Evolutionary conservation across 1,140 invertebrate species (phyloP).

Genomic region (Bradysia coprophila): DNA sequence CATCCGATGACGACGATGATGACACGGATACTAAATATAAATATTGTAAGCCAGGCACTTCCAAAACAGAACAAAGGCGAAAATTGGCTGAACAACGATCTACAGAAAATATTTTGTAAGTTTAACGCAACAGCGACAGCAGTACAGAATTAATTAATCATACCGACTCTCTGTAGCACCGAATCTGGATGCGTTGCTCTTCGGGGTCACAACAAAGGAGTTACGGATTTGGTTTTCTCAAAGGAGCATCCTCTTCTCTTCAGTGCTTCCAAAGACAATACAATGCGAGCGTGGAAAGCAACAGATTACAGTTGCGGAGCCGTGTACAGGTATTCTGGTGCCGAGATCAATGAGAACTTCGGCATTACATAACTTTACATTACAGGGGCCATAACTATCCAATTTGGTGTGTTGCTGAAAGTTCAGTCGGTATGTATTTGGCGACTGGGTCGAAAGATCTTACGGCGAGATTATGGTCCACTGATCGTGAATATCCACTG

Average conservation of each 20-base stretch:
- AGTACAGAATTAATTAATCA: not conserved
- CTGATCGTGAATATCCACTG: conserved; percentile 58
- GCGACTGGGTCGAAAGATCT: conserved; percentile 68
- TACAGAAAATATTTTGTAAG: conserved; percentile 3
- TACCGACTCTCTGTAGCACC: conserved; percentile 15
- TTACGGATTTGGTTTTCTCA: conserved; percentile 50
- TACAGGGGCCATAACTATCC: conserved; percentile 64
- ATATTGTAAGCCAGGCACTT: too few species aligned
- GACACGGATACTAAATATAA: conserved; percentile 6
- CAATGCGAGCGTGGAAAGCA: conserved; percentile 51
- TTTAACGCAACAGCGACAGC: not conserved
- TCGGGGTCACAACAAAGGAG: conserved; percentile 49
- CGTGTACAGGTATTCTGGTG: conserved; percentile 44
- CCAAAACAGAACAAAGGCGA: not conserved
- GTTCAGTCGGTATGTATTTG: conserved; percentile 50
- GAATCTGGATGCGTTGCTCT: conserved; percentile 35
- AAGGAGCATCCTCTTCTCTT: conserved; percentile 36
- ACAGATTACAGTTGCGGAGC: conserved; percentile 44
- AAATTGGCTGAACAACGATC: not conserved
- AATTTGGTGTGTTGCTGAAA: conserved; percentile 69
- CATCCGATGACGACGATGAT: conserved; percentile 10
- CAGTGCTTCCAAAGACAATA: conserved; percentile 58
- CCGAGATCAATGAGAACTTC: too few species aligned
- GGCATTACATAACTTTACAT: too few species aligned
- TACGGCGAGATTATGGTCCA: conserved; percentile 70